Conservation (phyloP, 2,888 invertebrate genomes). For the Zaprionus lineosus region DNA sequence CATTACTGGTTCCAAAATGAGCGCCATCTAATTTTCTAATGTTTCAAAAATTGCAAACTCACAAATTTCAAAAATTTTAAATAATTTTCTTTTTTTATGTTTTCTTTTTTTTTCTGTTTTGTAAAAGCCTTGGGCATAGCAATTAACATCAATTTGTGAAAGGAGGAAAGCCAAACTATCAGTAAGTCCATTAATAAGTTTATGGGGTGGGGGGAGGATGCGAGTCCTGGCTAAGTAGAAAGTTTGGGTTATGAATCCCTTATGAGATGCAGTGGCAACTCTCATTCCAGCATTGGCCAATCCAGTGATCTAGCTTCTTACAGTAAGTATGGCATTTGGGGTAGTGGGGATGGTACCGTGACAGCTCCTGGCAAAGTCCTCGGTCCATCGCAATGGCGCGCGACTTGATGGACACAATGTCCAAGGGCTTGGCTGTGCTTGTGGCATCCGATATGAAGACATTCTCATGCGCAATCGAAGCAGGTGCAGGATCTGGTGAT, state of each 20-base stretch:
- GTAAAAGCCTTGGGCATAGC: too few relatives aligned
- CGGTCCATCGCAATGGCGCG: conserved; percentile 78
- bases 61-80: too few relatives aligned
- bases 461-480: background rate
- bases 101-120: too few relatives aligned
- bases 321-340: conserved; percentile 80
- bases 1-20: too few relatives aligned
- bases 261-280: conserved; percentile 80
- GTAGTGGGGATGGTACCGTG: conserved; percentile 78
- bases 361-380: conserved; percentile 69
- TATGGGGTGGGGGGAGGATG: background rate
- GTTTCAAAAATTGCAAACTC: too few relatives aligned
- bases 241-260: conserved; percentile 4
- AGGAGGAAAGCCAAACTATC: conserved; percentile 5
- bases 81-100: too few relatives aligned
- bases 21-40: too few relatives aligned
- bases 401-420: conserved; percentile 75
- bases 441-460: conserved; percentile 29
- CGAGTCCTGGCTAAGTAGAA: conserved; percentile 22
- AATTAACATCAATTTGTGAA: too few relatives aligned
- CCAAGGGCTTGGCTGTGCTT: conserved; percentile 35
- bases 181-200: conserved; percentile 19
- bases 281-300: conserved; percentile 79
- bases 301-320: conserved; percentile 78
- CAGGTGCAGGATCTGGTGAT: background rate